Evolutionary conservation across 2,797 vertebrate species (phyloP), one percentile per base, ranked within the genome.

Genomic region (Clamator glandarius): DNA sequence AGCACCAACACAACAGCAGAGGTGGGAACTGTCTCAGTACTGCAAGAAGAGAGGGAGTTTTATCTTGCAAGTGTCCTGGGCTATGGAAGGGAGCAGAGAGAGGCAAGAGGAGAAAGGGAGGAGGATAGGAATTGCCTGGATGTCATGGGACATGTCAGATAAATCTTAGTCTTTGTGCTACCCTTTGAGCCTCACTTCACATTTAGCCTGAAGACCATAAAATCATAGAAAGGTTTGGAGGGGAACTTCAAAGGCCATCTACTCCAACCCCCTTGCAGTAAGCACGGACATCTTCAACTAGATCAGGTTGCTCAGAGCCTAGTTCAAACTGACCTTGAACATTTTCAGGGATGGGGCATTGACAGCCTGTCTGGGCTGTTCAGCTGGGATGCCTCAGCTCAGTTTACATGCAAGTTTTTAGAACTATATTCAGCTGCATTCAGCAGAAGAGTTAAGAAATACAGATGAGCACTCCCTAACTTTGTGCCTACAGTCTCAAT

Each of bases 351-450:
- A 17, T 31, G 25, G 4, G 18, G 4, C 7, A 9, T 6, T 3
- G 18, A 4, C 24, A 5, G 1, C 5, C 0, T 1, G 2, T 3
- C 8, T 48, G 35, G 25, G 12, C 3, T 52, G 6, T 54, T 69
- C 51, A 6, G 0, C 5, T 14, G 44, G 29, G 19, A 17, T 62
- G 25, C 16, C 33, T 62, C 50, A 46, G 11, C n/a, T 57, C 9
- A 16, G 12, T 36, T 51, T 51, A 4, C 8, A 10, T 25, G 4
- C 15, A 42, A 57, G 48, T 4, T 76, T 55, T 61, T 28, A 8
- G 11, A 28, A 5, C 15, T 35, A 5, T 57, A 18, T 51, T 61
- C 48, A 67, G 9, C 14, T 57, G n/a, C 12, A 81, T 77, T 35
- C 23, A 57, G 15, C 19, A 41, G 18, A 67, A 57, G 1, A 25